Evolutionary conservation across 2,113 vertebrate species (phyloP).

Genomic region (Corythoichthys haematopterus): DNA sequence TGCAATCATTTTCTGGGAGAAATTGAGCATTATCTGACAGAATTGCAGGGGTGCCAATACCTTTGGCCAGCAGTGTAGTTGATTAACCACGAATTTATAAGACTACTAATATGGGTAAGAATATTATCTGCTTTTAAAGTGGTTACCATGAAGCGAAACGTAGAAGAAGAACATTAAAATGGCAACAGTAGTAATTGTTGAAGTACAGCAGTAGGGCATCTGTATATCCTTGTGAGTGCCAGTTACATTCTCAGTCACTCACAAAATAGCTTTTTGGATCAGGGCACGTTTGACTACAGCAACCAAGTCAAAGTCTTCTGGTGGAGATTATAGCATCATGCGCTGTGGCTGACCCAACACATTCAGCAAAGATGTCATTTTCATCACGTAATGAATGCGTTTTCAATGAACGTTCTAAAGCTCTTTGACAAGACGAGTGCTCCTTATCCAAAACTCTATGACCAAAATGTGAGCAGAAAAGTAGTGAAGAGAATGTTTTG

Average conservation of each 20-base stretch:
- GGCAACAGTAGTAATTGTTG: neutral
- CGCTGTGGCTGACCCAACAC: neutral
- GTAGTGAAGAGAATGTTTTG: neutral
- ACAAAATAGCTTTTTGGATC: conserved; percentile 28
- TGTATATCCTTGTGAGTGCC: neutral
- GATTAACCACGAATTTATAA: no score
- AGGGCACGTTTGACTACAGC: conserved; percentile 14
- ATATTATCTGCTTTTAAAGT: no score
- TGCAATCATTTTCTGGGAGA: no score
- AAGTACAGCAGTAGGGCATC: neutral
- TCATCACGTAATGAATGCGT: neutral
- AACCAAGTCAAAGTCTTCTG: conserved; percentile 1
- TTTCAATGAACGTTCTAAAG: neutral
- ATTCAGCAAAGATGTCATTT: neutral
- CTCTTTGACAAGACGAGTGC: neutral
- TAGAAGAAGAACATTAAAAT: neutral
- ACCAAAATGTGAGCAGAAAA: neutral
- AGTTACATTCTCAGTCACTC: conserved; percentile 1
- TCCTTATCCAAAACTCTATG: neutral
- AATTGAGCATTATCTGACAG: no score
- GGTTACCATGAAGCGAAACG: neutral
- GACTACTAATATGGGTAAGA: no score
- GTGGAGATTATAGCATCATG: conserved; percentile 4
- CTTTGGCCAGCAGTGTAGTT: no score
- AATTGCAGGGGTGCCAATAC: no score